Evolutionary conservation across 2,888 invertebrate species (phyloP), one percentile per base, ranked within the genome.

Genomic region (Hololepta plana): DNA sequence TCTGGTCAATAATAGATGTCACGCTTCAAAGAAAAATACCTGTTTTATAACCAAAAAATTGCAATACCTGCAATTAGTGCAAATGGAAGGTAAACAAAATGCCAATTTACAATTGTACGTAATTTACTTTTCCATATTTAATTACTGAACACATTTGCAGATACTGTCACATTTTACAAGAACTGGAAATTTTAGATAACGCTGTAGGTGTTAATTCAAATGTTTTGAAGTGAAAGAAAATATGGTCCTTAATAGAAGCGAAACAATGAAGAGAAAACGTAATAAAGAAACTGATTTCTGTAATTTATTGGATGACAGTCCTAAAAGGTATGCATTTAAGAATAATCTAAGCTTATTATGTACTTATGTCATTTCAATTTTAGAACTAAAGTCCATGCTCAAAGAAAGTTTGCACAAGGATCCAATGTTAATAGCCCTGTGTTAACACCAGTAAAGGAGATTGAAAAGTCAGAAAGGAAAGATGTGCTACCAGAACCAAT

Each of bases 351-450:
- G 12, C 4, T 22, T 21, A 14, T n/a, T 23, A 30, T 25, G 28
- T 14, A 11, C 22, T 27, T 14, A 5, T 15, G 9, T 10, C 6
- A 37, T 36, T 8, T 14, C 20, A 17, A 3, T 47, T 54, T 20
- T 39, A 77, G 77, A 50, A 69, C 72, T 22, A 77, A 79, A 58
- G 76, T 82, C 30, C 80, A 81, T 49, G 84, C 82, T 21, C 84
- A 85, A 54, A 60, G 85, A 33, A 85, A 85, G 55, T 85, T 85
- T 61, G 84, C 84, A 16, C 81, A 82, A 54, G 81, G 79, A 37
- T 71, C 71, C 10, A 67, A 68, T 33, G 53, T 61, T 13, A 61
- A 63, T 33, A 65, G 62, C 43, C 61, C 67, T 13, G 51, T 59
- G 9, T 55, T 57, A 28, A 66, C 71, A 13, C 66, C 71, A 5